These are phyloP conservation scores for Narcine bancroftii DNA, from an alignment of 2,113 vertebrate genomes.

Conservation along the genomic window DNA sequence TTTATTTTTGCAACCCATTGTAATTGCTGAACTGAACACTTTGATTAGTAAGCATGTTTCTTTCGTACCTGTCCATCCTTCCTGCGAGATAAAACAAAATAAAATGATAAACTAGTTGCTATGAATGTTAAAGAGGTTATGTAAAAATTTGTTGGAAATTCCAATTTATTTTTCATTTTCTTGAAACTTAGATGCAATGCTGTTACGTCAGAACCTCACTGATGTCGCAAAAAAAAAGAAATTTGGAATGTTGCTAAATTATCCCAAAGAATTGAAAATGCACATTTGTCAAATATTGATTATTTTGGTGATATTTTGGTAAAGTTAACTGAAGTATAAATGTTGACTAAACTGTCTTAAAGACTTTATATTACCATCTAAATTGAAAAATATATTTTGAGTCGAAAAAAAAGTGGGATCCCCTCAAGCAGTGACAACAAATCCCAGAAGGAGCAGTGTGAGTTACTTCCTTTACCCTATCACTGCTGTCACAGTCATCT, in stretches of 20 bases:
- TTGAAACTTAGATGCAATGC: background rate
- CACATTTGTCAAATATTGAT: background rate
- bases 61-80: background rate
- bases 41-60: background rate
- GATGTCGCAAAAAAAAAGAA: background rate
- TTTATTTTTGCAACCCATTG: background rate
- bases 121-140: background rate
- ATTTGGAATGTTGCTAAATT: background rate
- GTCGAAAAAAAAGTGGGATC: background rate
- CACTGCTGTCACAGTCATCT: conserved; percentile 29
- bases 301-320: background rate
- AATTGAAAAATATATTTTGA: background rate
- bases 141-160: background rate
- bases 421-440: conserved; percentile 25
- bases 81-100: background rate
- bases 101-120: background rate
- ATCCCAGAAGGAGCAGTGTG: conserved; percentile 3
- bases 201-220: background rate
- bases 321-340: background rate
- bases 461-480: conserved; percentile 1
- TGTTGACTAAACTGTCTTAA: background rate
- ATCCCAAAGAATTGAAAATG: background rate
- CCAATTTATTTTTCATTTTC: background rate
- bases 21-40: background rate
- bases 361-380: background rate